A percentile compares a stretch with the other conserved stretches of the same genome.
phyloP scores from a whole-genome alignment of 2,113 vertebrate genomes.

The Thoracochromis brauschi region DNA sequence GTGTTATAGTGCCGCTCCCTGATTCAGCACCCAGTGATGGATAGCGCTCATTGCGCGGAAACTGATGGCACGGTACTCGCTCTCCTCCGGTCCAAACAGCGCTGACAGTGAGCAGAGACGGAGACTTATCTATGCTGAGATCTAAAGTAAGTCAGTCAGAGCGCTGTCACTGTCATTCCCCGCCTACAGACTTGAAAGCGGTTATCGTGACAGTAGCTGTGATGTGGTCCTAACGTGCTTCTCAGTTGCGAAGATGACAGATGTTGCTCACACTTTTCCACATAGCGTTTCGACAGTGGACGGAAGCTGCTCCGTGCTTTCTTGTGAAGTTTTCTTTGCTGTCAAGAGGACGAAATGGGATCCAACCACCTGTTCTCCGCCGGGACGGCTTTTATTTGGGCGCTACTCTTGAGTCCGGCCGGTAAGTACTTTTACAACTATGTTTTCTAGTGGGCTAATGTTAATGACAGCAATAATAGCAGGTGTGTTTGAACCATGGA shows the following conservation, averaged over 20 bases:
- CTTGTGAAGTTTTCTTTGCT: not conserved
- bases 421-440: conserved; percentile 38
- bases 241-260: conserved; percentile 38
- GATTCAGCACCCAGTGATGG: conserved; percentile 19
- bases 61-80: not conserved
- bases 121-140: not conserved
- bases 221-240: conserved; percentile 39
- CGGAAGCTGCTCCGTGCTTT: not conserved
- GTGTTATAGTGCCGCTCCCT: not conserved
- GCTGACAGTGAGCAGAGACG: not conserved
- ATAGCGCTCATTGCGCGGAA: not conserved
- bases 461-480: not conserved
- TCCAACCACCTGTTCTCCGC: conserved; percentile 41
- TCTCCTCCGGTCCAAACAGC: not conserved
- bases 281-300: conserved; percentile 16
- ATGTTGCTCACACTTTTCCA: not conserved
- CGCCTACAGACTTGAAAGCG: not conserved
- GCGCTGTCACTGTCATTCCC: not conserved
- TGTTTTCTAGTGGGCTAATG: not conserved
- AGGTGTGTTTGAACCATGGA: not conserved
- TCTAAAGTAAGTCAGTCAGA: not conserved
- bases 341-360: conserved; percentile 48
- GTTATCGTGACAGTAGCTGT: not conserved
- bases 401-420: conserved; percentile 50
- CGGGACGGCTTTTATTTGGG: conserved; percentile 27